Conservation (phyloP, 2,113 vertebrate genomes). For the Tricholaema leucomelas region DNA sequence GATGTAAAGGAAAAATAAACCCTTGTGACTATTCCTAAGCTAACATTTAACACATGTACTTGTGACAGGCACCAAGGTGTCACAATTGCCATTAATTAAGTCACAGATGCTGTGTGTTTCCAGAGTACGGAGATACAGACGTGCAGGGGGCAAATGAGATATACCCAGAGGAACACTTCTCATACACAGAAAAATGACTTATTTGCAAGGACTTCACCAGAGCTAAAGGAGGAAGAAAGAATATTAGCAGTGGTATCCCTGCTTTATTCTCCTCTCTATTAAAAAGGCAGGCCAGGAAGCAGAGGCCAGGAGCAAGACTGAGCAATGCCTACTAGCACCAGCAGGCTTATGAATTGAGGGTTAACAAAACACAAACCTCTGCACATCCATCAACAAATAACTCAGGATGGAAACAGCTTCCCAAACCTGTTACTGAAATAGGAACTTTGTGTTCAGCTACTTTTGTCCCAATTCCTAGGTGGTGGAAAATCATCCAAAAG, state of each 20-base stretch:
- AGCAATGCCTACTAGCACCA: background rate
- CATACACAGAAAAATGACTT: background rate
- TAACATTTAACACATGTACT: background rate
- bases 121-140: background rate
- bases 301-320: background rate
- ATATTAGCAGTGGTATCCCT: background rate
- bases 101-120: slow-evolving; percentile 66
- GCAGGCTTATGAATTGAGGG: background rate
- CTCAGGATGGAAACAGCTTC: background rate
- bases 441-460: background rate
- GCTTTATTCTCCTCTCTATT: background rate
- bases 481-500: background rate
- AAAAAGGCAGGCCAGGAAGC: background rate
- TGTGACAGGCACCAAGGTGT: background rate
- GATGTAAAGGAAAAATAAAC: background rate
- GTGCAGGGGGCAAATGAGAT: background rate
- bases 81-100: slow-evolving; percentile 42
- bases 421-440: background rate
- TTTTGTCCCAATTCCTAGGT: background rate
- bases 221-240: slow-evolving; percentile 19
- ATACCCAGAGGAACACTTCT: background rate
- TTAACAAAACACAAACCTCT: background rate
- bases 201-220: background rate
- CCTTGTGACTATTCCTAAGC: background rate
- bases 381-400: background rate